Conservation (phyloP, 2,113 vertebrate species). For the Anoplopoma fimbria region DNA sequence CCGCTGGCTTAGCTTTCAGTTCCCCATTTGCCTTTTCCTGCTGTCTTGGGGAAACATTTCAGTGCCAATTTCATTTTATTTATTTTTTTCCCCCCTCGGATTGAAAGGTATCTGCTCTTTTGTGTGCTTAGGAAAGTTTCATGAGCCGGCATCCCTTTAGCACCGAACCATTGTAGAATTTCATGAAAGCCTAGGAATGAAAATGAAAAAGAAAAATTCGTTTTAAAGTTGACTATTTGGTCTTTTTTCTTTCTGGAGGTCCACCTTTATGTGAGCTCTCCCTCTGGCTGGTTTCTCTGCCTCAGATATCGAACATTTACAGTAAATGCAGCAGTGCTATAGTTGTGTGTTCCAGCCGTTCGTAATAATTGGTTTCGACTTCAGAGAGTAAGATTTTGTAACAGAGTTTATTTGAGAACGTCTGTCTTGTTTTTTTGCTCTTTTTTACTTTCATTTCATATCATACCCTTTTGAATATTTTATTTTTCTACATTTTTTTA, state of each 20-base stretch:
- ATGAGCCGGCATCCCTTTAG: slow-evolving; percentile 1
- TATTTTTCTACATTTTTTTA: neutral
- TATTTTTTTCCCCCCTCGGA: neutral
- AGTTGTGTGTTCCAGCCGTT: neutral
- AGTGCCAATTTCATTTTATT: slow-evolving; percentile 11
- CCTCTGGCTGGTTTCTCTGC: neutral
- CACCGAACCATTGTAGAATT: neutral
- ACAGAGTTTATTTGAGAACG: neutral
- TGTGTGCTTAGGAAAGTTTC: slow-evolving; percentile 34
- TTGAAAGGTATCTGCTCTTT: slow-evolving; percentile 28
- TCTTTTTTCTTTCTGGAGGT: neutral
- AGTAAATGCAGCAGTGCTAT: neutral
- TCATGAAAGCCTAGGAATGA: neutral
- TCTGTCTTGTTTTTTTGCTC: neutral
- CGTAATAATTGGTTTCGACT: neutral
- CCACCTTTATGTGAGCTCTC: neutral
- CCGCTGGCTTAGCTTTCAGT: slow-evolving; percentile 62
- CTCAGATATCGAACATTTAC: neutral
- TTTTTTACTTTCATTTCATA: neutral
- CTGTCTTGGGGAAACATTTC: slow-evolving; percentile 61
- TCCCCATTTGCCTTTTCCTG: slow-evolving; percentile 58
- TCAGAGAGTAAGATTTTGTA: neutral
- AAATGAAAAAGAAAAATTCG: neutral
- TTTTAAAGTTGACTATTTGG: neutral
- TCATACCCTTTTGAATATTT: neutral